A percentile compares a stretch with the other conserved stretches of the same genome.
phyloP scores from a whole-genome alignment of 1,140 invertebrate genomes.

The Campodea augens region DNA sequence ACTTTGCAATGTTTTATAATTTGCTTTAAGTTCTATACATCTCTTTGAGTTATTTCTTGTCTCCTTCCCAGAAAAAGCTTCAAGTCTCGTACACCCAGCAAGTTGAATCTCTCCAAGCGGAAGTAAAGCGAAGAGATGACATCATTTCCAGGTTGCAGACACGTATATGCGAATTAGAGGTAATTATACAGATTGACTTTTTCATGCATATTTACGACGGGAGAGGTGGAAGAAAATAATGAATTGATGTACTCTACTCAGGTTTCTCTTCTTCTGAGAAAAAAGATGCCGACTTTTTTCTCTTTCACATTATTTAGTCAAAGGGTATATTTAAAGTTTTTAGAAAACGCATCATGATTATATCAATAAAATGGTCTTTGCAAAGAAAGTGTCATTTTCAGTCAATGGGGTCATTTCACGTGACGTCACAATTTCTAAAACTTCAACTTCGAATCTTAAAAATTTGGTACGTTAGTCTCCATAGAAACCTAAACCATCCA shows the following conservation, averaged over 20 bases:
- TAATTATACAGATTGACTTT: slow-evolving; percentile 12
- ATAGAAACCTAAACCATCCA: too few species aligned
- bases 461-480: too few species aligned
- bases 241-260: slow-evolving; percentile 1
- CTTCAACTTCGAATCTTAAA: too few species aligned
- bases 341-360: slow-evolving; percentile 10
- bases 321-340: slow-evolving; percentile 4
- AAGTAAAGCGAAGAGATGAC: slow-evolving; percentile 51
- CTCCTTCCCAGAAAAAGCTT: slow-evolving; percentile 23
- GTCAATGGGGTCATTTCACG: too few species aligned
- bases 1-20: slow-evolving; percentile 8
- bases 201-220: not conserved
- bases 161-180: slow-evolving; percentile 45
- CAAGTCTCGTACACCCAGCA: slow-evolving; percentile 14
- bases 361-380: not conserved
- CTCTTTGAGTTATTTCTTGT: slow-evolving; percentile 10
- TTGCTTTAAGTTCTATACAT: slow-evolving; percentile 6
- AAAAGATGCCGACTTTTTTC: slow-evolving; percentile 4
- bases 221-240: slow-evolving; percentile 7
- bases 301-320: slow-evolving; percentile 1
- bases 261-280: slow-evolving; percentile 1
- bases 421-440: too few species aligned
- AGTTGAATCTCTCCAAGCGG: slow-evolving; percentile 48
- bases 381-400: too few species aligned
- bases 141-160: slow-evolving; percentile 53